Conservation (phyloP, 2,888 invertebrate species). For the Azorinus chamasolen region DNA sequence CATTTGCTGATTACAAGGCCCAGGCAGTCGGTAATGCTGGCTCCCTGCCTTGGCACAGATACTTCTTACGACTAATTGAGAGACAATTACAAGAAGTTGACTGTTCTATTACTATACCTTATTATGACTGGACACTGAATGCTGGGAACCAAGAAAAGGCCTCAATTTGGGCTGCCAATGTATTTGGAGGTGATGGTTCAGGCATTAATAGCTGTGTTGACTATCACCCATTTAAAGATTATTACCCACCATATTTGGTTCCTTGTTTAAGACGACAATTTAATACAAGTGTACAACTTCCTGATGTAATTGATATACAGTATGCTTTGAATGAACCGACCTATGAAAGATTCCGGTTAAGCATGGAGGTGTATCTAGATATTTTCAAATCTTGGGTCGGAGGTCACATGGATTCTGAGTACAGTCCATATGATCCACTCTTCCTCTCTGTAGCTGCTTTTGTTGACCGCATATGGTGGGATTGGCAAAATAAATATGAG, state of each 20-base stretch:
- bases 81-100: slow-evolving; percentile 78
- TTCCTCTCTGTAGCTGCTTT: slow-evolving; percentile 83
- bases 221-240: slow-evolving; percentile 83
- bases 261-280: slow-evolving; percentile 83
- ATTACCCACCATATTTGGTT: slow-evolving; percentile 77
- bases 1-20: slow-evolving; percentile 79
- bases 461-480: slow-evolving; percentile 83
- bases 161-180: slow-evolving; percentile 81
- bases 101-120: slow-evolving; percentile 84
- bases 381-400: slow-evolving; percentile 83
- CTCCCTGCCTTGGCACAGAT: slow-evolving; percentile 84
- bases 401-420: slow-evolving; percentile 83
- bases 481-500: slow-evolving; percentile 80
- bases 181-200: slow-evolving; percentile 84
- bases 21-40: slow-evolving; percentile 79
- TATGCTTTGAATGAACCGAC: slow-evolving; percentile 76
- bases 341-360: slow-evolving; percentile 78
- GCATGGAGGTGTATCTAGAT: slow-evolving; percentile 76
- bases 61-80: slow-evolving; percentile 81
- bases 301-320: slow-evolving; percentile 83
- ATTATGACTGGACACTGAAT: slow-evolving; percentile 85
- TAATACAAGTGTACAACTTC: slow-evolving; percentile 76
- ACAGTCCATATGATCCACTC: slow-evolving; percentile 83
- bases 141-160: slow-evolving; percentile 79
- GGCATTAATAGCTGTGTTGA: slow-evolving; percentile 77